phyloP scores from a whole-genome alignment of 2,113 vertebrate genomes.

The Pontoporia blainvillei region DNA sequence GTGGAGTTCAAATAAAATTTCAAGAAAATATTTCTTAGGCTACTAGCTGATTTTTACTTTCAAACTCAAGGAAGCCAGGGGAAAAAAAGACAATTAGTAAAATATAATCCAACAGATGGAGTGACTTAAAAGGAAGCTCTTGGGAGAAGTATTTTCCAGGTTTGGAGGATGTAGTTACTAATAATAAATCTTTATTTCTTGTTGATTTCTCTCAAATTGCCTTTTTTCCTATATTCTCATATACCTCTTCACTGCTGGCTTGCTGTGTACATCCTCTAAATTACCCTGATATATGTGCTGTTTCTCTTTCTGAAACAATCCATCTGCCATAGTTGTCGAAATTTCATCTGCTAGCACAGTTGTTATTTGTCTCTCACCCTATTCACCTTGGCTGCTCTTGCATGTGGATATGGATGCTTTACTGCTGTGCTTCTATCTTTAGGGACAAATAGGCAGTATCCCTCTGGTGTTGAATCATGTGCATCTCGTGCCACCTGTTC shows the following conservation, averaged over 20 bases:
- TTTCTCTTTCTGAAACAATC: neutral
- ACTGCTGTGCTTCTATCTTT: neutral
- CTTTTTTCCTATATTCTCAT: neutral
- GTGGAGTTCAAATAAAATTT: neutral
- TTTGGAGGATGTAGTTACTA: neutral
- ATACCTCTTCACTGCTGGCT: neutral
- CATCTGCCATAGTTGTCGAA: neutral
- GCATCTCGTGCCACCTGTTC: neutral
- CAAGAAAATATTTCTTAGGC: neutral
- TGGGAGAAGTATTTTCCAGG: neutral
- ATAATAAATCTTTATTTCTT: neutral
- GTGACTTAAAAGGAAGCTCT: neutral
- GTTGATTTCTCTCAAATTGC: neutral
- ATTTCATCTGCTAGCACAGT: neutral
- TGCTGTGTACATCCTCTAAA: neutral
- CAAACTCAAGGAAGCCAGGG: neutral
- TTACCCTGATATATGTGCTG: neutral
- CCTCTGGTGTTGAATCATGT: neutral
- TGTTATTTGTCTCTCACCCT: neutral
- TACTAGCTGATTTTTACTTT: neutral
- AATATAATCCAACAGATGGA: neutral
- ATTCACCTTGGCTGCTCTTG: neutral
- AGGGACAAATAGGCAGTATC: neutral
- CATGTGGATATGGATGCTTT: neutral
- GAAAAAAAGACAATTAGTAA: neutral